Evolutionary conservation across 2,888 invertebrate genomes (phyloP), one percentile per base, ranked within the genome.

Genomic region (Drosophila yooni): DNA sequence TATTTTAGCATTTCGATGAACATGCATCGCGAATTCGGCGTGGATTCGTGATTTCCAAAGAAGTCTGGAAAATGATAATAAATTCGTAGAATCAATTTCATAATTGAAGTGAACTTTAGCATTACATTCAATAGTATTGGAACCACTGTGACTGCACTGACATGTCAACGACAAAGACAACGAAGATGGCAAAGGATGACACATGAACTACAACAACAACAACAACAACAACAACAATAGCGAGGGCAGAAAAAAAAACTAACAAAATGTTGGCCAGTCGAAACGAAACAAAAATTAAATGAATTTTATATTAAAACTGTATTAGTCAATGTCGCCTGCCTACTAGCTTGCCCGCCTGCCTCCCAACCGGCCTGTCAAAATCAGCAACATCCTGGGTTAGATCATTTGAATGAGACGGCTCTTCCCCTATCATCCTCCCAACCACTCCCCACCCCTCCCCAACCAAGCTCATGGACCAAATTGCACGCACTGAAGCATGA

Each of bases 401-500:
- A 88, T 83, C 84, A 90, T 86, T 89, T 89, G 65, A 90, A 85
- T 85, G 81, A 74, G 88, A 50, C 68, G 70, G 64, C 74, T 58
- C 64, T 46, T 25, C 66, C 69, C 60, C 52, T 38, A 43, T 38
- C 15, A n/a, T 3, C 3, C 33, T 33, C 33, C 46, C 38, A 6
- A n/a, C 7, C 38, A 38, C 27, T n/a, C 25, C 5, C 25, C n/a
- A 13, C 6, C 7, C 3, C 3, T 21, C 21, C 63, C 21, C 21
- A 6, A n/a, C 7, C n/a, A 33, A 53, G 54, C 59, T 36, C 52
- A 53, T 46, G 58, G 51, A 58, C 58, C 71, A 86, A 86, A 86
- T 89, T 87, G 89, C 66, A 84, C 80, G 89, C 89, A 90, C 74
- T 89, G 76, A 86, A 83, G 86, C 91, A 81, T 84, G 74, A 89